Evolutionary conservation across 2,113 vertebrate genomes (phyloP), one percentile per base, ranked within the genome.

Genomic region (Tenrec ecaudatus): DNA sequence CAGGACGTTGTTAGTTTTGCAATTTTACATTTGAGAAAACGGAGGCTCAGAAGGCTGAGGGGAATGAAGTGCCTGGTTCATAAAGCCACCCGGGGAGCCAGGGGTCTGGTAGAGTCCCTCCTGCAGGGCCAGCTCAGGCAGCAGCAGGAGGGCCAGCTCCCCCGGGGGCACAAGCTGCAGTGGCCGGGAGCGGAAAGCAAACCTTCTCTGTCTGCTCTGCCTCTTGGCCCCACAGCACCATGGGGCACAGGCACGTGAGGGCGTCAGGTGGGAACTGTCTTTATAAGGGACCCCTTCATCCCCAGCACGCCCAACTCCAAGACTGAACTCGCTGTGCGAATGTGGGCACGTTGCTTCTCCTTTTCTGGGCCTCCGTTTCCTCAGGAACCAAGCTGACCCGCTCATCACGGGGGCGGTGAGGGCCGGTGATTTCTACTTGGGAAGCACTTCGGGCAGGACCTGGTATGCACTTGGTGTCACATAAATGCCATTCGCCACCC

Each of bases 21-120:
- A 29, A 9, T 66, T 83, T 86, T 76, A 71, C 25, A 66, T 10
- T 25, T 81, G 64, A 94, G 69, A 80, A 86, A 90, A 92, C 33
- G 1, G 58, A 93, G 75, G 82, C 90, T 82, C 68, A 68, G 62
- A 80, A 79, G 75, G 60, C 3, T 15, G 25, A 77, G 1, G 60
- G 23, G 60, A 89, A 9, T 40, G 38, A 91, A 33, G 11, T 25
- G 53, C 8, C 71, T 62, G 60, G 82, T 29, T 47, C 68, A 79
- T 0, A 9, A 25, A 43, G 86, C 58, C 38, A 7, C 2, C 3
- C 10, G 12, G 62, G 62, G 31, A 0, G 2, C 17, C 38, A 38
- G 27, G 29, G 57, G 64, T 22, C 2, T 20, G 68, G 40, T 75
- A 4, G 43, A 23, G 36, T 9, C 36, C 6, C 36, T 10, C 20